Base-by-base conservation (phyloP, 2,797 vertebrate genomes). In the Onychomys torridus region DNA sequence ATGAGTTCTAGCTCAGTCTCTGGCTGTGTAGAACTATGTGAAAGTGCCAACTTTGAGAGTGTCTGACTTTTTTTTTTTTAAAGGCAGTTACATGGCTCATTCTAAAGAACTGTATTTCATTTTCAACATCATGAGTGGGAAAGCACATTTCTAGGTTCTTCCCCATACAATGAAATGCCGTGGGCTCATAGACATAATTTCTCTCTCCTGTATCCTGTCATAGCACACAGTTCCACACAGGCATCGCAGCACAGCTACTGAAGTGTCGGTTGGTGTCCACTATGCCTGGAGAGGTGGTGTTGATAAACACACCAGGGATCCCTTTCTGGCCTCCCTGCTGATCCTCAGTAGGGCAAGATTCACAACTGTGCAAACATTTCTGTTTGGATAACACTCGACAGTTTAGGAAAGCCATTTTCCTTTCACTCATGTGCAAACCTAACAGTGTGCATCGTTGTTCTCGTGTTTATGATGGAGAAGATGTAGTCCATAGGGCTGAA, bases 371-470 rank as follows among this genome's bases (percentile, higher is more conserved):
- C 61, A 21, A 90, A 1, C 4, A 89, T 16, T 82, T n/a, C 34
- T 46, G 49, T 79, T 79, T 79, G 69, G 63, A 29, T 25, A 77
- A 34, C 61, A 82, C 43, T 25, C 75, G 59, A 49, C 71, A 78
- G 29, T 89, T 96, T 75, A 85, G 88, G 89, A 94, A 96, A 84
- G 43, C 52, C 65, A 52, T 49, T 77, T 55, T 94, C 59, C 46
- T 95, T 92, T 92, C 49, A 21, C 73, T 71, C 78, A 43, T 86
- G 90, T n/a, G 67, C 52, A 88, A 69, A 82, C 49, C 21, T 61
- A 34, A 13, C 14, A 71, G 49, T 43, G 49, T 21, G 7, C 63
- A 40, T 21, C 27, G 5, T 87, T 37, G 76, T 79, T 73, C 82
- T 55, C 14, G 1, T 55, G 37, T 83, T 81, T 89, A 29, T 73